Evolutionary conservation across 2,888 invertebrate genomes (phyloP).

Genomic region (Amiota communis): DNA sequence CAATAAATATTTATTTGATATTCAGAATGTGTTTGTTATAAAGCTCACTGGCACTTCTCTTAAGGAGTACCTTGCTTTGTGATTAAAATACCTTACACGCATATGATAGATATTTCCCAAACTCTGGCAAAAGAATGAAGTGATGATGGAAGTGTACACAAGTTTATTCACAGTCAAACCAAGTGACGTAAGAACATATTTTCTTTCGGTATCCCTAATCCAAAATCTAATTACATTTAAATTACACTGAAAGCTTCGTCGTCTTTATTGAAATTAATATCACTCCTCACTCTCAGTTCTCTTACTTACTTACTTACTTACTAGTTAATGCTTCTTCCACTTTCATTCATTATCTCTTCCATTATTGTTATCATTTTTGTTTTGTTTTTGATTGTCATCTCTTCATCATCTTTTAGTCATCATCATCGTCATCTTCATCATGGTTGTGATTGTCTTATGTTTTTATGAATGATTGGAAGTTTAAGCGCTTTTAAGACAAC

Average conservation of each 20-base stretch:
- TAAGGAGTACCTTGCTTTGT: not conserved
- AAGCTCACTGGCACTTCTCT: not conserved
- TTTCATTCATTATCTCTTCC: not conserved
- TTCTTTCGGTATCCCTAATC: constrained; percentile 44
- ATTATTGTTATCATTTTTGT: not conserved
- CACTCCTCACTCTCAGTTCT: not conserved
- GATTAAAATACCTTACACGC: not conserved
- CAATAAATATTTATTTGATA: constrained; percentile 33
- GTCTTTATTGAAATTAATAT: constrained; percentile 40
- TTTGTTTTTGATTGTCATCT: not conserved
- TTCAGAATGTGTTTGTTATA: not conserved
- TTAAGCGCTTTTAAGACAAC: constrained; percentile 58
- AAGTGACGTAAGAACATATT: too few relatives aligned
- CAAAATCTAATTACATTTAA: constrained; percentile 62
- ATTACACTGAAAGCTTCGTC: constrained; percentile 50
- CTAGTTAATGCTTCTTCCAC: not conserved
- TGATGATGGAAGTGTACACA: too few relatives aligned
- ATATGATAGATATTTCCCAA: not conserved
- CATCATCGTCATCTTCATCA: not conserved
- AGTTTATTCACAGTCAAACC: too few relatives aligned
- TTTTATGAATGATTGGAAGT: constrained; percentile 51
- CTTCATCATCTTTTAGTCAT: not conserved
- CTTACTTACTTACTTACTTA: not conserved
- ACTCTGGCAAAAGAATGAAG: too few relatives aligned
- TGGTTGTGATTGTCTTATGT: constrained; percentile 30